These are phyloP conservation scores for Todiramphus saurophagus DNA, from an alignment of 2,113 vertebrate genomes.

Conservation along the genomic window DNA sequence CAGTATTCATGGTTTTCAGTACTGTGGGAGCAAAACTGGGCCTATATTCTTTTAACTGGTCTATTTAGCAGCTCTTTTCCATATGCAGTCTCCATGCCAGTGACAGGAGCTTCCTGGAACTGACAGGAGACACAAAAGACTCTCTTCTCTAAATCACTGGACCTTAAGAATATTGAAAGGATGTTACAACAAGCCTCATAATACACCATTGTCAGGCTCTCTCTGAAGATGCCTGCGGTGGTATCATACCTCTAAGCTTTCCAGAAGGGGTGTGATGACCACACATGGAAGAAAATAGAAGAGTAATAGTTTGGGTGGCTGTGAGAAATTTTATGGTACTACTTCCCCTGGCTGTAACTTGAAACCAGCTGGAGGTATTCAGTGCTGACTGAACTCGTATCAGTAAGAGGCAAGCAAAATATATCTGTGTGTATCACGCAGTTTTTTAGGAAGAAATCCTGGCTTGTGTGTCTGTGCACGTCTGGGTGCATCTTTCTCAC, in stretches of 20 bases:
- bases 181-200: conserved; percentile 58
- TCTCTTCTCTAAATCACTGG: conserved; percentile 59
- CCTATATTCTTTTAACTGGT: conserved; percentile 50
- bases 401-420: neutral
- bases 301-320: conserved; percentile 61
- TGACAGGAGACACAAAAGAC: conserved; percentile 60
- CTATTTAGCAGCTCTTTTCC: conserved; percentile 60
- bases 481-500: neutral
- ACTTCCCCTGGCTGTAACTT: neutral
- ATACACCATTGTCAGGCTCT: conserved; percentile 47
- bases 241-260: conserved; percentile 34
- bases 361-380: conserved; percentile 22
- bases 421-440: neutral
- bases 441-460: neutral
- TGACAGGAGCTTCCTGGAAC: conserved; percentile 66
- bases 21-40: neutral
- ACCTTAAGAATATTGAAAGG: conserved; percentile 62
- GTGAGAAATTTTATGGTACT: conserved; percentile 20
- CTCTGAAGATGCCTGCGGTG: conserved; percentile 56
- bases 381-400: neutral
- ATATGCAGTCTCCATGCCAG: conserved; percentile 50
- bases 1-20: conserved; percentile 40
- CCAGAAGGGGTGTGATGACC: conserved; percentile 43
- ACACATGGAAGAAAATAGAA: conserved; percentile 33
- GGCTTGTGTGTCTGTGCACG: neutral